phyloP scores from a whole-genome alignment of 2,888 invertebrate species.

The Aplocera efformata region DNA sequence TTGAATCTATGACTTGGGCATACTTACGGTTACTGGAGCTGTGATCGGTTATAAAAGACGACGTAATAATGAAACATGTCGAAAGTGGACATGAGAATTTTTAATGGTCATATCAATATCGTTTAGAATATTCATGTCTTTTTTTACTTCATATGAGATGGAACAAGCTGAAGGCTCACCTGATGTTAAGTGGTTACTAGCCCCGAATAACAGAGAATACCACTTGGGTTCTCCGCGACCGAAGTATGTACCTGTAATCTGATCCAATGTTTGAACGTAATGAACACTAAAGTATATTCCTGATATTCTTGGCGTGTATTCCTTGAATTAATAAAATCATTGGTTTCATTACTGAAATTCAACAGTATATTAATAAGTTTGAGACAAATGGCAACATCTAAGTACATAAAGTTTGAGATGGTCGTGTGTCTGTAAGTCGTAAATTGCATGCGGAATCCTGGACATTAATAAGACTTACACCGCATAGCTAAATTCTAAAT shows the following conservation, averaged over 20 bases:
- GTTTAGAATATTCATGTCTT: slow-evolving; percentile 35
- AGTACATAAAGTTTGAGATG: background rate
- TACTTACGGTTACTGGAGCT: background rate
- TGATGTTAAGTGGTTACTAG: too few relatives aligned
- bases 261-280: too few relatives aligned
- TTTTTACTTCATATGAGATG: background rate
- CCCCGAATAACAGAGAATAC: too few relatives aligned
- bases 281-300: too few relatives aligned
- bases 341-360: too few relatives aligned
- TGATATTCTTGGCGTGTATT: too few relatives aligned
- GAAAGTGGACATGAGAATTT: slow-evolving; percentile 39
- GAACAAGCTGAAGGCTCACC: too few relatives aligned
- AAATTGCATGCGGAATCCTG: slow-evolving; percentile 7
- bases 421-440: slow-evolving; percentile 9
- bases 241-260: too few relatives aligned
- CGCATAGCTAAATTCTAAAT: slow-evolving; percentile 5
- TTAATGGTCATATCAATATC: slow-evolving; percentile 28
- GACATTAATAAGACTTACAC: slow-evolving; percentile 6
- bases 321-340: too few relatives aligned
- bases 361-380: slow-evolving; percentile 11
- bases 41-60: slow-evolving; percentile 39
- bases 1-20: slow-evolving; percentile 2
- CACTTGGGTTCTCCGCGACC: too few relatives aligned
- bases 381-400: slow-evolving; percentile 4
- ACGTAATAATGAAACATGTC: slow-evolving; percentile 47